phyloP scores from a whole-genome alignment of 2,797 vertebrate genomes.

The Pteropus rufus region DNA sequence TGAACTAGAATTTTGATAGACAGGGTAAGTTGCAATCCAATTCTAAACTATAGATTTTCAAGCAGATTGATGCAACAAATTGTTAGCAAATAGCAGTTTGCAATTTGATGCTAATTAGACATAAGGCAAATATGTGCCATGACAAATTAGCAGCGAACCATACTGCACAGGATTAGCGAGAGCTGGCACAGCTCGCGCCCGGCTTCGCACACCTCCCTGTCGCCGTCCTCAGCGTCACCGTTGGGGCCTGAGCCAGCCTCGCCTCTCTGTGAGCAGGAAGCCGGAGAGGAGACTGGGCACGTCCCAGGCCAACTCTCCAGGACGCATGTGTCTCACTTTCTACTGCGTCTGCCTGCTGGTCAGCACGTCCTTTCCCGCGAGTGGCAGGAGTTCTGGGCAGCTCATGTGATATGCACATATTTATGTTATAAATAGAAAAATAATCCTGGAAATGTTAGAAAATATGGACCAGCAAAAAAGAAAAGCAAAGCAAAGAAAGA shows the following conservation, averaged over 20 bases:
- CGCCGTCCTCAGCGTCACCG: constrained; percentile 77
- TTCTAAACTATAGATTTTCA: constrained; percentile 89
- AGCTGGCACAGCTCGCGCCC: constrained; percentile 83
- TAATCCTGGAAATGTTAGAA: neutral
- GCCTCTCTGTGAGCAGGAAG: constrained; percentile 76
- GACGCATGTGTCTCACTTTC: constrained; percentile 58
- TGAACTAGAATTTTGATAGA: constrained; percentile 85
- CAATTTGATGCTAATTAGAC: constrained; percentile 91
- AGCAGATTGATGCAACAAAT: constrained; percentile 90
- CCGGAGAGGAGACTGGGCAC: constrained; percentile 75
- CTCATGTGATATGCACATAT: neutral
- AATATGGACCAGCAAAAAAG: neutral
- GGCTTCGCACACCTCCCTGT: constrained; percentile 83
- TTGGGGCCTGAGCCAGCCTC: constrained; percentile 82
- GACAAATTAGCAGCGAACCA: constrained; percentile 89
- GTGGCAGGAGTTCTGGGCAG: neutral
- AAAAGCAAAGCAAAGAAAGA: neutral
- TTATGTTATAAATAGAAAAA: neutral
- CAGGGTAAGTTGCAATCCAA: constrained; percentile 85
- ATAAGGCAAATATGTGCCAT: constrained; percentile 89
- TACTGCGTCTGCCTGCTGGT: neutral
- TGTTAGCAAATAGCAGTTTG: constrained; percentile 91
- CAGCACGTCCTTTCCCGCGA: neutral
- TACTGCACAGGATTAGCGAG: constrained; percentile 86
- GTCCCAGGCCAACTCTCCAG: constrained; percentile 74